Evolutionary conservation across 2,797 vertebrate genomes (phyloP).

Genomic region (Poeciliopsis paucimaculata): DNA sequence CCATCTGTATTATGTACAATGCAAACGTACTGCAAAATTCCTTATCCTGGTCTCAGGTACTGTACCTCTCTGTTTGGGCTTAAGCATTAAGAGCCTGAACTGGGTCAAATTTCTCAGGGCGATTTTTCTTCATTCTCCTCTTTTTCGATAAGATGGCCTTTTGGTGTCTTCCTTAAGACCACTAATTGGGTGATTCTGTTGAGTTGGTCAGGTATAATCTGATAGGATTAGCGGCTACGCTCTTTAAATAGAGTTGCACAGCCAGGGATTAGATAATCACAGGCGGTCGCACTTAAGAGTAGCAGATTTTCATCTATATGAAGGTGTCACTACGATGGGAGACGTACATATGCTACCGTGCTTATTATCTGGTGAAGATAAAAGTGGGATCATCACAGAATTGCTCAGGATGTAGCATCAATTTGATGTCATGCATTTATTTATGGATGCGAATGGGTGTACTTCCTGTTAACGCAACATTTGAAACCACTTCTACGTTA

Average conservation of each 20-base stretch:
- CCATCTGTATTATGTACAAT: slow-evolving; percentile 6
- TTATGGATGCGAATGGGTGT: not conserved
- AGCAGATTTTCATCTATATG: slow-evolving; percentile 52
- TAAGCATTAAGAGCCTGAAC: slow-evolving; percentile 21
- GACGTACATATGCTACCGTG: not conserved
- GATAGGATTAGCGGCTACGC: slow-evolving; percentile 65
- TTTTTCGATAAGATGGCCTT: slow-evolving; percentile 35
- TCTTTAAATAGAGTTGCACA: slow-evolving; percentile 75
- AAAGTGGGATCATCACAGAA: not conserved
- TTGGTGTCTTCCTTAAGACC: slow-evolving; percentile 44
- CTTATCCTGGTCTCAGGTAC: not conserved
- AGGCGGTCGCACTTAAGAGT: slow-evolving; percentile 46
- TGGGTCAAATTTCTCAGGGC: slow-evolving; percentile 24
- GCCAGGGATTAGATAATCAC: slow-evolving; percentile 71
- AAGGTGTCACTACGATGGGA: not conserved
- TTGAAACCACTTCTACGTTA: not conserved
- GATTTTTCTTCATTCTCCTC: slow-evolving; percentile 23
- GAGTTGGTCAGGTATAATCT: slow-evolving; percentile 73
- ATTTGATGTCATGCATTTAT: not conserved
- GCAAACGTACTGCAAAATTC: not conserved
- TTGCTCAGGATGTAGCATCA: not conserved
- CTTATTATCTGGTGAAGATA: not conserved
- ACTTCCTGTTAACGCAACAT: not conserved
- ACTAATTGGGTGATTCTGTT: slow-evolving; percentile 70
- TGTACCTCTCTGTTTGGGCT: slow-evolving; percentile 18